phyloP scores from a whole-genome alignment of 1,140 invertebrate species.

The Zaprionus africanus region DNA sequence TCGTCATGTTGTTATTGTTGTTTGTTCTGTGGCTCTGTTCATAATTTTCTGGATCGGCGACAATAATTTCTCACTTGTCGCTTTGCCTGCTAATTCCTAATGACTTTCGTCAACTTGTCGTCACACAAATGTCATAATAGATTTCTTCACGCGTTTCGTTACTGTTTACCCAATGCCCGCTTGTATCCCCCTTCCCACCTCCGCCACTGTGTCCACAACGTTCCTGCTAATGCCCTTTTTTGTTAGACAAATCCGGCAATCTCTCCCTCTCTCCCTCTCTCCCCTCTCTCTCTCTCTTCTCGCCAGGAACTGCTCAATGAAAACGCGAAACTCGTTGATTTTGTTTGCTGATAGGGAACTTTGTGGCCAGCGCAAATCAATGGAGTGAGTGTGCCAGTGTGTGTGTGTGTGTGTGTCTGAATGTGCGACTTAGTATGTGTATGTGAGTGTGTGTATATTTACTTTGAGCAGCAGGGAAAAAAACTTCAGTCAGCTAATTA shows the following conservation, averaged over 20 bases:
- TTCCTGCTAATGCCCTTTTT: slow-evolving; percentile 50
- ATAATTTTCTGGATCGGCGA: slow-evolving; percentile 25
- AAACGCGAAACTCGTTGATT: slow-evolving; percentile 62
- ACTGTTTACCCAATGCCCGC: slow-evolving; percentile 41
- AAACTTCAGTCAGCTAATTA: slow-evolving; percentile 41
- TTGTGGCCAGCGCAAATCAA: slow-evolving; percentile 20
- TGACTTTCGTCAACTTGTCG: slow-evolving; percentile 81
- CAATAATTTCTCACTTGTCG: slow-evolving; percentile 24
- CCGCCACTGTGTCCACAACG: not conserved
- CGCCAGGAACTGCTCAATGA: slow-evolving; percentile 9
- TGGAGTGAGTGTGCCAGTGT: slow-evolving; percentile 5
- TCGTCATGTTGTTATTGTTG: not conserved
- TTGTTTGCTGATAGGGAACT: slow-evolving; percentile 59
- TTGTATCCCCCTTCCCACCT: not conserved
- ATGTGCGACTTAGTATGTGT: not conserved
- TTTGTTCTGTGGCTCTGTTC: slow-evolving; percentile 2
- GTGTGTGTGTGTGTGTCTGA: slow-evolving; percentile 12
- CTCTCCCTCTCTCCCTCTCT: not conserved
- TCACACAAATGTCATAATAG: slow-evolving; percentile 76
- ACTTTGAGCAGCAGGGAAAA: not conserved
- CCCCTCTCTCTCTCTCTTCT: not conserved
- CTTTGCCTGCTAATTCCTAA: slow-evolving; percentile 59
- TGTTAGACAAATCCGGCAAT: slow-evolving; percentile 18
- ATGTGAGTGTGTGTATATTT: slow-evolving; percentile 12
- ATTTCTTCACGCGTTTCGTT: slow-evolving; percentile 69